These are phyloP conservation scores for Eristalinus sepulchralis DNA, from an alignment of 2,888 invertebrate species.

Conservation along the genomic window DNA sequence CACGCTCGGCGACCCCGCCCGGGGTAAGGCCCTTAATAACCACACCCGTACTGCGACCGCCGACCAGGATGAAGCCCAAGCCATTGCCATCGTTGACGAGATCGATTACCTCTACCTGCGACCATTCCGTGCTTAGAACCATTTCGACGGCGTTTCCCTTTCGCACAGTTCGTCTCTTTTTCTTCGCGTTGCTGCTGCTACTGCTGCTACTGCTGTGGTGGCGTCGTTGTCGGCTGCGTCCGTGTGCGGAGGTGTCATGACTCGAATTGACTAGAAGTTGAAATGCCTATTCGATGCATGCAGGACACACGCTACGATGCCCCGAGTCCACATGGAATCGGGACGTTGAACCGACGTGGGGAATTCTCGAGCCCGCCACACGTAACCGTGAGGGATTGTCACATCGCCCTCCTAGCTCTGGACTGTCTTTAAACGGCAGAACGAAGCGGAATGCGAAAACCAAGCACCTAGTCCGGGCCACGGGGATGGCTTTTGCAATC, in stretches of 20 bases:
- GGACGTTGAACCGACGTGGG: constrained; percentile 27
- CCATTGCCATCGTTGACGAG: constrained; percentile 98
- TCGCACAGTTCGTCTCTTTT: constrained; percentile 33
- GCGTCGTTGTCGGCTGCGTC: constrained; percentile 42
- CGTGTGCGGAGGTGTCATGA: constrained; percentile 64
- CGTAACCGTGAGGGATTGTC: constrained; percentile 21
- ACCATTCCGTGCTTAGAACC: constrained; percentile 99
- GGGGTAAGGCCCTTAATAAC: constrained; percentile 99
- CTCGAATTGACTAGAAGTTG: constrained; percentile 48
- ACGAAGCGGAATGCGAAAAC: neutral
- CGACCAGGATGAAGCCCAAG: constrained; percentile 98
- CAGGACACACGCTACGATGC: constrained; percentile 35
- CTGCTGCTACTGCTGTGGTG: constrained; percentile 66
- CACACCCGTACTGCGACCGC: constrained; percentile 98
- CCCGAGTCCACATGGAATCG: constrained; percentile 47
- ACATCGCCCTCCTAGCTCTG: constrained; percentile 31
- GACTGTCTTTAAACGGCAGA: neutral
- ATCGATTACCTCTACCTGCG: constrained; percentile 99
- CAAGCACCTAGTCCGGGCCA: neutral
- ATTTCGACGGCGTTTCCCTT: constrained; percentile 77
- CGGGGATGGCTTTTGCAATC: neutral
- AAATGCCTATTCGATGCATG: constrained; percentile 59
- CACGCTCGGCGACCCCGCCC: constrained; percentile 97
- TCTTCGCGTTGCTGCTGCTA: constrained; percentile 60
- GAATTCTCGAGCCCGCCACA: constrained; percentile 37